A percentile compares a stretch with the other conserved stretches of the same genome.
Evolutionary conservation across 2,797 vertebrate species (phyloP).

Genomic region (Percopsis omiscomaycus): DNA sequence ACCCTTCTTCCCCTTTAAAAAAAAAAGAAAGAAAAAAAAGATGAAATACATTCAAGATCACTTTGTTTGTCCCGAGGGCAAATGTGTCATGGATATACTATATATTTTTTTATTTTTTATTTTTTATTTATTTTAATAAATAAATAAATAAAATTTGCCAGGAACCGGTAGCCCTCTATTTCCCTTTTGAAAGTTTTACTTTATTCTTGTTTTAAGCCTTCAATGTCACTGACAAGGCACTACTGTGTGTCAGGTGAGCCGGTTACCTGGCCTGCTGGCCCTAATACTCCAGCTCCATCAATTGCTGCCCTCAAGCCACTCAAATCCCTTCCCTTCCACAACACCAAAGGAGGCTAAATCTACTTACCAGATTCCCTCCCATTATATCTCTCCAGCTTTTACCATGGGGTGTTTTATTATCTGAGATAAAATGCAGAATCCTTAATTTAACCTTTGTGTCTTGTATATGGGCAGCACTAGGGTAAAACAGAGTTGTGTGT

Average conservation of each 20-base stretch:
- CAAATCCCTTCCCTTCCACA: constrained; percentile 39
- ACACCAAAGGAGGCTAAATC: constrained; percentile 59
- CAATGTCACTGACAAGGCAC: constrained; percentile 1
- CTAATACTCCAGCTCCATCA: constrained; percentile 24
- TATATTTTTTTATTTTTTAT: background rate
- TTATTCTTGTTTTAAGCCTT: background rate
- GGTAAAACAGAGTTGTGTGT: constrained; percentile 35
- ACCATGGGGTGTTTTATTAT: constrained; percentile 62
- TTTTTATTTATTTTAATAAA: background rate
- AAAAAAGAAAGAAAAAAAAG: no score
- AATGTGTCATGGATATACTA: background rate
- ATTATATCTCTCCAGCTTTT: constrained; percentile 54
- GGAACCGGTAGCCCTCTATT: no score
- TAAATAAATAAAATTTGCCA: no score
- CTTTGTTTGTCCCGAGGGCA: no score
- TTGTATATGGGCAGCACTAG: constrained; percentile 33
- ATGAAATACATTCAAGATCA: no score
- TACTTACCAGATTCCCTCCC: constrained; percentile 65
- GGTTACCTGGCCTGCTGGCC: constrained; percentile 39
- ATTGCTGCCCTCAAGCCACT: constrained; percentile 34
- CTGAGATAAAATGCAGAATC: constrained; percentile 62
- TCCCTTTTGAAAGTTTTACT: no score
- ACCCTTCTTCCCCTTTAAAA: no score
- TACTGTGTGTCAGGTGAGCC: constrained; percentile 25
- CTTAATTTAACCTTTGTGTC: constrained; percentile 63